A percentile compares a stretch with the other conserved stretches of the same genome.
Conservation (phyloP, 2,888 invertebrate species). For the Nudaria mundana region DNA sequence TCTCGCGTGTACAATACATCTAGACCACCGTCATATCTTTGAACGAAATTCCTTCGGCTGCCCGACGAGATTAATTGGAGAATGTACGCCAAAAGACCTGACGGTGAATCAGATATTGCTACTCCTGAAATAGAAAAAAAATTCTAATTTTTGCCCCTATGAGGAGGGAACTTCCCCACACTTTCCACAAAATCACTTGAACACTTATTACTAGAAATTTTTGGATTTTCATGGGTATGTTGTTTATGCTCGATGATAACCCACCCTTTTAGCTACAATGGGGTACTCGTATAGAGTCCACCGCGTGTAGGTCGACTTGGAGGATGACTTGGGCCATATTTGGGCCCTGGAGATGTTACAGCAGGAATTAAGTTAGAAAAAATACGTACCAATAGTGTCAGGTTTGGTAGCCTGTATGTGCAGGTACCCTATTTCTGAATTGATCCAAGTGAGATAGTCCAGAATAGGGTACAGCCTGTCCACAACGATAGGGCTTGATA, state of each 20-base stretch:
- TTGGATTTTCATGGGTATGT: no score
- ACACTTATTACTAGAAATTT: no score
- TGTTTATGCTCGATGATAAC: no score
- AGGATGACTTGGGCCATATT: no score
- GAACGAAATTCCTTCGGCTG: neutral
- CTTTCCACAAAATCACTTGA: no score
- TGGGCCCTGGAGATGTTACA: no score
- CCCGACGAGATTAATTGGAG: constrained; percentile 12
- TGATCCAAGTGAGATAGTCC: neutral
- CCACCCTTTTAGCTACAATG: no score
- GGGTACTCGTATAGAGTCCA: no score
- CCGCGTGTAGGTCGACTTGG: no score
- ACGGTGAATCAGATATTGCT: constrained; percentile 17
- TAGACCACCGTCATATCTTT: constrained; percentile 10
- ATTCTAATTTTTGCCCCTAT: no score
- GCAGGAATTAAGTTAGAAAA: no score
- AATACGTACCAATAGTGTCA: constrained; percentile 23
- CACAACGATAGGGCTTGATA: constrained; percentile 2
- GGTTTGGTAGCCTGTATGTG: constrained; percentile 27
- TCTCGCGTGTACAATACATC: constrained; percentile 12
- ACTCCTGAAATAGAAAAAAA: constrained; percentile 19
- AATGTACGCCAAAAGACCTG: constrained; percentile 18
- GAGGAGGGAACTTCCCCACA: no score
- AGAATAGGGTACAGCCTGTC: constrained; percentile 20
- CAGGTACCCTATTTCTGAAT: constrained; percentile 17